phyloP scores from a whole-genome alignment of 2,113 vertebrate species.

The Gila orcuttii region DNA sequence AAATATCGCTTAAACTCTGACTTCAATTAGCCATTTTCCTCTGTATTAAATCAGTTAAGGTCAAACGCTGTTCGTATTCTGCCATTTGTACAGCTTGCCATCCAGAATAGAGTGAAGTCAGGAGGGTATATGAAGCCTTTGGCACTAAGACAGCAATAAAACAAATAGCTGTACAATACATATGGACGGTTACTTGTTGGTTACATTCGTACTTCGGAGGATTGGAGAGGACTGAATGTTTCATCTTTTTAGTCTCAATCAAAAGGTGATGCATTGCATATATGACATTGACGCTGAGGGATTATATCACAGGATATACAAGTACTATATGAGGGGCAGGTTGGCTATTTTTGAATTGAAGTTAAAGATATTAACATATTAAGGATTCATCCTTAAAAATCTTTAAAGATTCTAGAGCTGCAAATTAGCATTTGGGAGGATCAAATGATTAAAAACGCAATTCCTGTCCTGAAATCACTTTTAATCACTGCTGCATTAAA shows the following conservation, averaged over 20 bases:
- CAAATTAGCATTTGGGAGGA: conserved; percentile 28
- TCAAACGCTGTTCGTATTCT: conserved; percentile 30
- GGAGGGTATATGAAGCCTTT: conserved; percentile 42
- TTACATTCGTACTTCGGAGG: conserved; percentile 53
- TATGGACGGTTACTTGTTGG: conserved; percentile 36
- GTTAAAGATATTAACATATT: conserved; percentile 6
- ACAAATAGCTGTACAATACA: conserved; percentile 29
- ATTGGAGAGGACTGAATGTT: conserved; percentile 41
- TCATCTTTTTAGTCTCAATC: conserved; percentile 37
- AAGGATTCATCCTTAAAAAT: conserved; percentile 35
- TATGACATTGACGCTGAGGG: conserved; percentile 46
- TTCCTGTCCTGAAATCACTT: conserved; percentile 36
- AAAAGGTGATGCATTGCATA: conserved; percentile 56
- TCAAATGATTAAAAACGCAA: conserved; percentile 49
- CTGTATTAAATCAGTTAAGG: neutral
- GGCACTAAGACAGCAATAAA: conserved; percentile 51
- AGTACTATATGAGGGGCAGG: neutral
- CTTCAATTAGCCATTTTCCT: neutral
- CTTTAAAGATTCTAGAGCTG: neutral
- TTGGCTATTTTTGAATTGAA: neutral
- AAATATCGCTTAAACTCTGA: neutral
- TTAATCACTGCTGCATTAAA: conserved; percentile 32
- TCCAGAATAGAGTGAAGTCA: conserved; percentile 44
- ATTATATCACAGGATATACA: neutral
- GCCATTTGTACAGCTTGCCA: conserved; percentile 54